Evolutionary conservation across 2,113 vertebrate genomes (phyloP), one percentile per base, ranked within the genome.

Genomic region (Eidolon helvum): DNA sequence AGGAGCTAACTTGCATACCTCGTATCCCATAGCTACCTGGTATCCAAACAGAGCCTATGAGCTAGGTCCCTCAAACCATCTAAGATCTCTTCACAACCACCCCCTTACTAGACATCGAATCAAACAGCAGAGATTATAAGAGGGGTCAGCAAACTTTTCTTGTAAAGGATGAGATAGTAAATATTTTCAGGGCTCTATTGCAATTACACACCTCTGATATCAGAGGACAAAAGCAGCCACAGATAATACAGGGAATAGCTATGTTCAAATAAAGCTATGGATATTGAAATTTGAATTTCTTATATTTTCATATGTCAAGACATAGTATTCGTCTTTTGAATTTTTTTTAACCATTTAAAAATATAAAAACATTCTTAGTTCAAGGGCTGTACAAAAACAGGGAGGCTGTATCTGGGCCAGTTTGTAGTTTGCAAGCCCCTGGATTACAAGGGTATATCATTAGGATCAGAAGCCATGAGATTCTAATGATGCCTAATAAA

Each of bases 301-400:
- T 93, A 16, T 12, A 72, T 65, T 45, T 93, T 91, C 50, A 61
- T 0, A 2, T 38, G 10, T 26, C 40, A 65, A 38, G 28, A 61
- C 24, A 61, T 55, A 92, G 21, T 94, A 71, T 57, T 87, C 33
- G 4, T 75, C 78, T 55, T 33, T 79, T 43, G 19, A 78, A 65
- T 10, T 55, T 63, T 86, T 86, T 89, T 90, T 71, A 74, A 57
- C 5, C 48, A 91, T n/a, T 83, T 86, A 89, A 94, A 93, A 72
- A 38, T 59, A 92, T n/a, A 38, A 83, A 90, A 85, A 71, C 4
- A 68, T 53, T 55, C 50, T 79, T 83, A 72, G 40, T 8, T 72
- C 57, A 45, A 1, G 19, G 14, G 21, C 45, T 66, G 35, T 43
- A 59, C 5, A 79, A 55, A 90, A 83, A 59, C 6, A 75, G 45